Base-by-base conservation (phyloP, 2,888 invertebrate species). In the Latrodectus hesperus region DNA sequence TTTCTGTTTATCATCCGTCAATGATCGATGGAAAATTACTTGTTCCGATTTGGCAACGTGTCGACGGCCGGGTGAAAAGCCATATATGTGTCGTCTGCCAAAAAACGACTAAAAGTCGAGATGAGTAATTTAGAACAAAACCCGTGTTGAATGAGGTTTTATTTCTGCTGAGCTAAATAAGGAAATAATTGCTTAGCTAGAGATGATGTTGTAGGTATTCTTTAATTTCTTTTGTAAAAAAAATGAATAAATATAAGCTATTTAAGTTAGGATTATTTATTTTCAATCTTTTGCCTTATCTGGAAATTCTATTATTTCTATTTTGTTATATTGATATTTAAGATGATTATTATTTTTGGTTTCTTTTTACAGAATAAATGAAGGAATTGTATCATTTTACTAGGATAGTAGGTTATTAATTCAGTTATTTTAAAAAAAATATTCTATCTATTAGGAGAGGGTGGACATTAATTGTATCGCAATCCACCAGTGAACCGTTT, bases 71-170 rank as follows among this genome's bases (percentile, higher is more conserved):
- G 26, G 38, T 49, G 38, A 67, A 26, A 16, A 49, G 16, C 77
- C 70, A 26, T 68, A 78, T 78, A 68, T 53, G 78, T 78, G 78
- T 70, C 70, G 68, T 52, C 51, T 52, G 78, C 14, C n/a, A 22
- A 52, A 77, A 22, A 67, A 70, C 70, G 68, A 68, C 78, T 38
- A 70, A 68, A 68, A 70, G 70, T 51, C 53, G 68, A 67, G 78
- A 78, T 78, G 68, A 55, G 78, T n/a, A 78, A 78, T 78, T 78
- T 78, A 68, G 78, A 26, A 26, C 78, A 67, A 68, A 49, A 17
- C 17, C 65, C 76, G 67, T 64, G 38, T 38, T 38, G 38, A 38
- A 38, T 38, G 38, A 6, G 22, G 22, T 22, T 22, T 22, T 22
- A 55, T 60, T 11, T 60, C 60, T 16, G 10, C 60, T 38, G 38